These are phyloP conservation scores for Cyaniris semiargus DNA, from an alignment of 2,888 invertebrate species.

Conservation along the genomic window DNA sequence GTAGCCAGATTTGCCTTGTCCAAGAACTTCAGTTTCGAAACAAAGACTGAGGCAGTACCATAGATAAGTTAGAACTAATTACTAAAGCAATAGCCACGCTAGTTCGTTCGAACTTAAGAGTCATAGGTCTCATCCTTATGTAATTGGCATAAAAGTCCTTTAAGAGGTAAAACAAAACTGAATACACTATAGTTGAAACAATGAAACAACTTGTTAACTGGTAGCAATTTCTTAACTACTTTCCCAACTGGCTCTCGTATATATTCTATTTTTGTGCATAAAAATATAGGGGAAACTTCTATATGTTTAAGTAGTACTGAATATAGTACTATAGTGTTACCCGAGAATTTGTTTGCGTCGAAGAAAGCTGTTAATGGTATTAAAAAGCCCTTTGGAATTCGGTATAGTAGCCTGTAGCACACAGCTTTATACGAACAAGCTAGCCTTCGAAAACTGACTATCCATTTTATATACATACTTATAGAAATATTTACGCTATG, in stretches of 20 bases:
- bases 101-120: background rate
- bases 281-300: too few species aligned
- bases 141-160: background rate
- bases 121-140: background rate
- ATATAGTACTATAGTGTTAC: too few species aligned
- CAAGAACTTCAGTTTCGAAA: background rate
- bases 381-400: too few species aligned
- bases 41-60: background rate
- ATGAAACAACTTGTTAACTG: background rate
- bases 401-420: too few species aligned
- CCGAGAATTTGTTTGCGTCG: too few species aligned
- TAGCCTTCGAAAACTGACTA: too few species aligned
- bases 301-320: too few species aligned
- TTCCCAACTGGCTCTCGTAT: background rate
- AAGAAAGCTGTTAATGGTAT: too few species aligned
- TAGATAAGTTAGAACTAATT: slow-evolving; percentile 3
- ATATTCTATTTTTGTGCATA: too few species aligned
- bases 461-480: too few species aligned
- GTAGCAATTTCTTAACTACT: background rate
- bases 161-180: background rate
- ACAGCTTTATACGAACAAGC: too few species aligned
- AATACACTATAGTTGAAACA: background rate
- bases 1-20: background rate
- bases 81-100: background rate
- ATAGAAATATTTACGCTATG: too few species aligned